Evolutionary conservation across 2,113 vertebrate species (phyloP), one percentile per base, ranked within the genome.

Genomic region (Rhea americana): DNA sequence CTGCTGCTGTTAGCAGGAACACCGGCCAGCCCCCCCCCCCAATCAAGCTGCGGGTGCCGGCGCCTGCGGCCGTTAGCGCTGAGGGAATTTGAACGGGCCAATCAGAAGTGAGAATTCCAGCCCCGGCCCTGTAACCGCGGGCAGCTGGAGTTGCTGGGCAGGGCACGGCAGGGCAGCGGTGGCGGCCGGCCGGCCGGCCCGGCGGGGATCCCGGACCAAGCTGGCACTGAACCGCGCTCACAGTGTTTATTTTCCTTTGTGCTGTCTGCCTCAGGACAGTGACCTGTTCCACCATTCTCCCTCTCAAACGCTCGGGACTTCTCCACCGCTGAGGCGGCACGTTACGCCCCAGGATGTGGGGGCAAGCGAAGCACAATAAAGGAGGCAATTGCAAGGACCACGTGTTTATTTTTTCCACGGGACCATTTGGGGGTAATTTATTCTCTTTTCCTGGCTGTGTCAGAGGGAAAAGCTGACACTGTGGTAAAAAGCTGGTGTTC

Each of bases 221-320:
- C 7, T 18, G 28, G 11, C 19, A 5, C 65, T 2, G 1, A 47
- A 18, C 45, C 9, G 0, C 9, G 0, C 30, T 45, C 66, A 17
- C 48, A 28, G 45, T 17, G 9, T 5, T 2, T 1, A 0, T 43
- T 21, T 28, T 68, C 48, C 67, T 56, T 7, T 28, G 18, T 14
- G 58, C 32, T n/a, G 37, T 22, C 35, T 43, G 13, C 53, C 53
- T 35, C 43, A 14, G 16, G 50, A 12, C 19, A 58, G 13, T 18
- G 9, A 17, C 14, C 32, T 21, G 37, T 45, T 24, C 24, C 35
- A 25, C 43, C 37, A 1, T 53, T 35, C 48, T 26, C 43, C n/a
- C 50, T 63, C 39, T 12, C 21, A 22, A 58, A 32, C 16, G 11
- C 55, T 18, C 18, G 45, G 17, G 45, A 9, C 26, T 65, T 56